These are phyloP conservation scores for Mamestra configurata DNA, from an alignment of 1,140 invertebrate species.

Conservation along the genomic window DNA sequence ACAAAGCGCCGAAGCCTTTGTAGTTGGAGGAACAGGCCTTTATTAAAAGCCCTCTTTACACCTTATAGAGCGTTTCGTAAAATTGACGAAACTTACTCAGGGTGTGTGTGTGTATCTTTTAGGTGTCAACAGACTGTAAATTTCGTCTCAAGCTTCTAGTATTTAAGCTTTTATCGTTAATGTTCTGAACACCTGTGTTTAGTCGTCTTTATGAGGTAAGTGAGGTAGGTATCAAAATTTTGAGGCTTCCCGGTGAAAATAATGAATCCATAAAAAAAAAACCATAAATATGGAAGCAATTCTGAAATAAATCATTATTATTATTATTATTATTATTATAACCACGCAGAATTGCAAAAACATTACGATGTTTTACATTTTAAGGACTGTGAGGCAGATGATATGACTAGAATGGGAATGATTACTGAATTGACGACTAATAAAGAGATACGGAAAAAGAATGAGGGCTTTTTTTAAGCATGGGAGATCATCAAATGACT, in stretches of 20 bases:
- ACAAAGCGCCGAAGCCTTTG: conserved; percentile 57
- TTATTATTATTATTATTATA: too few species aligned
- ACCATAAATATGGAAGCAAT: too few species aligned
- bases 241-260: background rate
- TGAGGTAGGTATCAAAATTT: background rate
- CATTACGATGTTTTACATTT: too few species aligned
- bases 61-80: conserved; percentile 55
- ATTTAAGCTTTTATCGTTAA: conserved; percentile 27
- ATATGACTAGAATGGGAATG: too few species aligned
- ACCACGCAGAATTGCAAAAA: too few species aligned
- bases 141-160: conserved; percentile 16
- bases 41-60: conserved; percentile 59
- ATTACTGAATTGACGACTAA: too few species aligned
- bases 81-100: conserved; percentile 50
- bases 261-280: too few species aligned
- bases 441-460: too few species aligned
- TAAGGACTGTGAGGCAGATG: too few species aligned
- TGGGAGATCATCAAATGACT: too few species aligned
- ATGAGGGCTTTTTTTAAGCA: too few species aligned
- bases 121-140: background rate
- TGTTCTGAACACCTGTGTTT: conserved; percentile 13
- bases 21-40: conserved; percentile 56
- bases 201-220: background rate
- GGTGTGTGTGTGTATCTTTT: conserved; percentile 43
- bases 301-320: too few species aligned